A percentile compares a stretch with the other conserved stretches of the same genome.
Conservation (phyloP, 1,140 invertebrate species). For the Vollenhovia emeryi region DNA sequence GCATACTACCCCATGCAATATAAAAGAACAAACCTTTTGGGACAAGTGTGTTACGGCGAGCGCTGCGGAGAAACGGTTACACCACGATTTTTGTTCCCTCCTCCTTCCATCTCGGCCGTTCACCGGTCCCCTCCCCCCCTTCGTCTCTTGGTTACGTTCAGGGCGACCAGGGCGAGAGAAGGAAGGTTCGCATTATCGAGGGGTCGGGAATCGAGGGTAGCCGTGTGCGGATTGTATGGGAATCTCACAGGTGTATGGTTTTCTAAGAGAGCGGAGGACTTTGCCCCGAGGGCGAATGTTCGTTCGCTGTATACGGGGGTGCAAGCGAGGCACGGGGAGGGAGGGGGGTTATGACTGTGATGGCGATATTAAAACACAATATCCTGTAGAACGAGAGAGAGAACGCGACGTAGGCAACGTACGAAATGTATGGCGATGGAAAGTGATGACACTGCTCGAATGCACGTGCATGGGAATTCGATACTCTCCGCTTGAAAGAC, state of each 20-base stretch:
- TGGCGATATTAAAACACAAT: conserved; percentile 84
- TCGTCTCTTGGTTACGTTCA: conserved; percentile 54
- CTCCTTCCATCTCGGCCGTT: conserved; percentile 55
- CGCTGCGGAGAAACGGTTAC: conserved; percentile 82
- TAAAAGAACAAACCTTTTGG: conserved; percentile 77
- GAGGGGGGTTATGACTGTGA: conserved; percentile 64
- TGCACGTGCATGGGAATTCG: conserved; percentile 85
- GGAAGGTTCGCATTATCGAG: conserved; percentile 74
- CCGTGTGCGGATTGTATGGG: conserved; percentile 78
- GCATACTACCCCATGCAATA: conserved; percentile 80
- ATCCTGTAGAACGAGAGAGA: conserved; percentile 71
- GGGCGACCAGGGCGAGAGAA: conserved; percentile 19
- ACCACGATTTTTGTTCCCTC: conserved; percentile 79
- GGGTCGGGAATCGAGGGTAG: conserved; percentile 76
- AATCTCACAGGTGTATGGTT: conserved; percentile 84
- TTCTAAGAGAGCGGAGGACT: conserved; percentile 75
- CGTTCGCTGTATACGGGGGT: conserved; percentile 59
- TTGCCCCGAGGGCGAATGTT: conserved; percentile 58
- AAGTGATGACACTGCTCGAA: conserved; percentile 83
- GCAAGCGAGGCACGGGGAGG: not conserved
- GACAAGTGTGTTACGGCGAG: conserved; percentile 81
- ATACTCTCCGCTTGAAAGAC: conserved; percentile 69
- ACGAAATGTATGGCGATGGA: conserved; percentile 63
- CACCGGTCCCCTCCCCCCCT: conserved; percentile 10
- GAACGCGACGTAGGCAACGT: conserved; percentile 65